Conservation (phyloP, 2,888 invertebrate species). For the Ophraella communa region DNA sequence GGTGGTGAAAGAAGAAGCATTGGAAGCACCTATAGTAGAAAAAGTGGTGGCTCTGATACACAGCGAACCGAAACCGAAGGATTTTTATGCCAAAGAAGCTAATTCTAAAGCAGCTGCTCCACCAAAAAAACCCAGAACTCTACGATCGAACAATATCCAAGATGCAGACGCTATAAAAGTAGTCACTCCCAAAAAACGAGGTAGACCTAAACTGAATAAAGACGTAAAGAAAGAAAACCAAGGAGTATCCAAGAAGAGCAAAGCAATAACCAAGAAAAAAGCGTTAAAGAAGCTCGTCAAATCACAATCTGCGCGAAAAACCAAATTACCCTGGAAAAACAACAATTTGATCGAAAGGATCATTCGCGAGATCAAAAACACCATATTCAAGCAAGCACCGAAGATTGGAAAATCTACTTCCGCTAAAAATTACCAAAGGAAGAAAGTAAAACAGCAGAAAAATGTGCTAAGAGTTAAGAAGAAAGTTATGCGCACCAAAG, state of each 20-base stretch:
- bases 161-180: constrained; percentile 2
- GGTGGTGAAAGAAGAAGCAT: not conserved
- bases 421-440: no score
- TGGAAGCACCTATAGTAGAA: constrained; percentile 12
- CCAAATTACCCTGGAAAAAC: constrained; percentile 14
- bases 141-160: constrained; percentile 13
- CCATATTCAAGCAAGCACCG: constrained; percentile 22
- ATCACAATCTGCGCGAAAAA: no score
- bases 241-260: not conserved
- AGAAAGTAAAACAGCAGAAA: not conserved
- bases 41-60: constrained; percentile 28
- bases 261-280: constrained; percentile 1
- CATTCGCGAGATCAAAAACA: constrained; percentile 24
- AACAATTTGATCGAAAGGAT: constrained; percentile 28
- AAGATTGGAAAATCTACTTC: no score
- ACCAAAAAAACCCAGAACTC: not conserved
- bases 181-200: not conserved
- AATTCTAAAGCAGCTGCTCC: not conserved
- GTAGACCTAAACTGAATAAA: not conserved
- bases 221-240: no score
- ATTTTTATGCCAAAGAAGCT: not conserved
- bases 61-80: constrained; percentile 26
- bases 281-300: constrained; percentile 10
- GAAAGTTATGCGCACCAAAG: constrained; percentile 4
- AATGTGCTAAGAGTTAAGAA: not conserved